phyloP scores from a whole-genome alignment of 2,888 invertebrate species.

The Drosophila nr. perissopoda region DNA sequence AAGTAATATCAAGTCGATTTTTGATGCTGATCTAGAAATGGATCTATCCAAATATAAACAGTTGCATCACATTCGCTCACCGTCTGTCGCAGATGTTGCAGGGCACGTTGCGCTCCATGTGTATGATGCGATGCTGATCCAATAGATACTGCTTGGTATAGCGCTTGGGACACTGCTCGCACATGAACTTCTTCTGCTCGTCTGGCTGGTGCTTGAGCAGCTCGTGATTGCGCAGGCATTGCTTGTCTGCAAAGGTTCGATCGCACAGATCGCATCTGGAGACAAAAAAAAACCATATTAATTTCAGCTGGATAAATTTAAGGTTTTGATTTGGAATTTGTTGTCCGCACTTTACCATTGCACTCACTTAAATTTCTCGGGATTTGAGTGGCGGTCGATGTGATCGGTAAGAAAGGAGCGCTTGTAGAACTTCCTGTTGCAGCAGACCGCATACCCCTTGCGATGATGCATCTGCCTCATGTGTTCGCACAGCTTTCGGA shows the following conservation, averaged over 20 bases:
- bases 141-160: conserved; percentile 83
- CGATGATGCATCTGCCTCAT: conserved; percentile 71
- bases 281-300: neutral
- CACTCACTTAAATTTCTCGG: conserved; percentile 83
- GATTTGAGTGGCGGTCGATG: conserved; percentile 83
- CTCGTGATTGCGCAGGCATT: conserved; percentile 83
- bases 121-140: conserved; percentile 81
- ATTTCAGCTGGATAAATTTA: neutral
- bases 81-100: conserved; percentile 82
- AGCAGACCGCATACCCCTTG: conserved; percentile 83
- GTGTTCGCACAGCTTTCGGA: conserved; percentile 77
- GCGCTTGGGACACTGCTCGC: conserved; percentile 82
- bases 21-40: neutral
- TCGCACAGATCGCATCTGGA: conserved; percentile 75
- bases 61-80: conserved; percentile 59
- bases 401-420: conserved; percentile 83
- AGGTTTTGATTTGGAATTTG: neutral
- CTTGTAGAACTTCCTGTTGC: conserved; percentile 83
- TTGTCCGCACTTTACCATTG: conserved; percentile 47
- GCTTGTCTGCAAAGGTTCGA: conserved; percentile 80
- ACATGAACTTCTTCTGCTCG: conserved; percentile 81
- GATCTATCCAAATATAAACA: neutral
- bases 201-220: conserved; percentile 83
- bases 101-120: conserved; percentile 74
- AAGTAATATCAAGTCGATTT: neutral